Percentiles rank a stretch among this genome's conserved stretches.
Conservation (phyloP, 2,888 invertebrate species). For the Alviniconcha strummeri region DNA sequence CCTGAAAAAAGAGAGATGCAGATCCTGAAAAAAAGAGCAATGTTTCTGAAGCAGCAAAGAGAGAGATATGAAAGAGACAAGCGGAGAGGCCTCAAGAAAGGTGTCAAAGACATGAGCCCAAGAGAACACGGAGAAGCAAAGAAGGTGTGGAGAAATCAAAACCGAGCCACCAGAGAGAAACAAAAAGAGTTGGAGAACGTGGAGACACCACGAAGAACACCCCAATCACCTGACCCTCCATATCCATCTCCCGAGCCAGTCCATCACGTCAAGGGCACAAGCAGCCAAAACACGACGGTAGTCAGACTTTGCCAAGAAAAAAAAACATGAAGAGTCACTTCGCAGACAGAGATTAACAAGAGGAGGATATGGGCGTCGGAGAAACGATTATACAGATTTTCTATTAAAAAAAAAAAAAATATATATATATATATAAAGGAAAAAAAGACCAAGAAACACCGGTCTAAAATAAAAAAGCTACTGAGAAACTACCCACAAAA, state of each 20-base stretch:
- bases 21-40: conserved; percentile 3
- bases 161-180: neutral
- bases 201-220: too few relatives aligned
- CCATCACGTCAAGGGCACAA: neutral
- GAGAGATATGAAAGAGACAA: conserved; percentile 3
- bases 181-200: neutral
- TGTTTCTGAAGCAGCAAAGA: neutral
- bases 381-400: neutral
- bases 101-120: neutral
- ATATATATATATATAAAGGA: too few relatives aligned
- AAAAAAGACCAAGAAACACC: neutral
- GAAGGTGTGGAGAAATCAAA: neutral
- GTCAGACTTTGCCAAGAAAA: too few relatives aligned
- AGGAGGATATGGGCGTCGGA: conserved; percentile 25
- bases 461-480: conserved; percentile 12
- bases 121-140: conserved; percentile 11
- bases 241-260: neutral
- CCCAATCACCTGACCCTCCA: neutral
- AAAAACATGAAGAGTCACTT: too few relatives aligned
- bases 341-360: neutral
- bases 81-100: neutral
- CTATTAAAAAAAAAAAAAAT: too few relatives aligned
- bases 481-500: neutral
- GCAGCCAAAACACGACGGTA: neutral
- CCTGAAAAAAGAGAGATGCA: conserved; percentile 2